A percentile compares a stretch with the other conserved stretches of the same genome.
These are phyloP conservation scores for Pampus argenteus DNA, from an alignment of 2,797 vertebrate genomes.

Conservation along the genomic window DNA sequence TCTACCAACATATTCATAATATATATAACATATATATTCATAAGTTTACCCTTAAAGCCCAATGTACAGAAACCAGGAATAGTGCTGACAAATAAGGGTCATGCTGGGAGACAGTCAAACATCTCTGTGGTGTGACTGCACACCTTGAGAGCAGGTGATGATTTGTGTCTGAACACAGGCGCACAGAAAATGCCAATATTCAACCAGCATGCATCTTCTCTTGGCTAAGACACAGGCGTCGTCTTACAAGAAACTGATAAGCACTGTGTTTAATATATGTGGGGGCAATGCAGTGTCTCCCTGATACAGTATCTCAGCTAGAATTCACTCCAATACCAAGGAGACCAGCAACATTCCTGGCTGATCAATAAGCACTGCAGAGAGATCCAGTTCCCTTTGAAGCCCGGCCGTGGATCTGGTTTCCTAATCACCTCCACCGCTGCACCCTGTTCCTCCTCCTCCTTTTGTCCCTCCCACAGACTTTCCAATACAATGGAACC, in stretches of 20 bases:
- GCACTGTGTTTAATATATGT: conserved; percentile 14
- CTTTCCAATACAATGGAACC: conserved; percentile 81
- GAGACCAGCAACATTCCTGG: conserved; percentile 73
- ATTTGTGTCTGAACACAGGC: neutral
- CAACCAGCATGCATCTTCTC: neutral
- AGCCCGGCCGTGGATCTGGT: conserved; percentile 81
- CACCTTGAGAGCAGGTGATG: neutral
- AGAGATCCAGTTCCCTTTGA: conserved; percentile 82
- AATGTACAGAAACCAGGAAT: conserved; percentile 19
- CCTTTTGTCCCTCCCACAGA: conserved; percentile 73
- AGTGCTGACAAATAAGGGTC: neutral
- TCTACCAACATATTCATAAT: neutral
- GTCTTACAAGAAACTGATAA: conserved; percentile 26
- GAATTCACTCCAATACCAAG: conserved; percentile 50
- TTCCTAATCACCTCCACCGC: conserved; percentile 81
- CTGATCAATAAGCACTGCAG: conserved; percentile 83
- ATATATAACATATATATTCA: too few species aligned
- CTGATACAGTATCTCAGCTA: conserved; percentile 34
- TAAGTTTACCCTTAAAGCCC: conserved; percentile 24
- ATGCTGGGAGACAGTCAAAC: neutral
- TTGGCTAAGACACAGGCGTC: conserved; percentile 3
- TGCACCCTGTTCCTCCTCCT: conserved; percentile 68
- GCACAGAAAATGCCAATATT: conserved; percentile 7
- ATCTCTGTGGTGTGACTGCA: neutral
- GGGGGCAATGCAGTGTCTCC: conserved; percentile 25